Evolutionary conservation across 2,888 invertebrate species (phyloP).

Genomic region (Pterostichus madidus): DNA sequence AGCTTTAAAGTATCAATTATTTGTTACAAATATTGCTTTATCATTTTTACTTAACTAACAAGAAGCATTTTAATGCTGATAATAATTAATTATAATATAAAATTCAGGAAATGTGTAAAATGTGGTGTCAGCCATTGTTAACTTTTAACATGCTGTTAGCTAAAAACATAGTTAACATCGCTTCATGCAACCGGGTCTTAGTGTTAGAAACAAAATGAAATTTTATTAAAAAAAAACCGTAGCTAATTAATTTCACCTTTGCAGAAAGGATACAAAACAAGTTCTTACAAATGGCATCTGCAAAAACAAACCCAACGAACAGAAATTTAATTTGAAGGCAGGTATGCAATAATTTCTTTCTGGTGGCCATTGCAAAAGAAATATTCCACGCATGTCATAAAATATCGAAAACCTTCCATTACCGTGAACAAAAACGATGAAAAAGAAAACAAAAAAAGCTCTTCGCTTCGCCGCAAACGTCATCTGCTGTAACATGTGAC

Average conservation of each 20-base stretch:
- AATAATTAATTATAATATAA: too few relatives aligned
- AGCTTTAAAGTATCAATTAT: too few relatives aligned
- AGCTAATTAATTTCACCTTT: background rate
- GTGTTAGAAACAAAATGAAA: too few relatives aligned
- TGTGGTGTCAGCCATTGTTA: too few relatives aligned
- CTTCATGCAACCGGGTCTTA: too few relatives aligned
- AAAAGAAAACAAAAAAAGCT: slow-evolving; percentile 50
- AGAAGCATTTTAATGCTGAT: too few relatives aligned
- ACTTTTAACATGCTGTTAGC: too few relatives aligned
- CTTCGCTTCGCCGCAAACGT: slow-evolving; percentile 60
- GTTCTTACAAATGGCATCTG: background rate
- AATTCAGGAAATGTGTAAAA: too few relatives aligned
- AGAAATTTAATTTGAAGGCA: background rate
- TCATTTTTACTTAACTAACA: too few relatives aligned
- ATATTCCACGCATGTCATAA: slow-evolving; percentile 59
- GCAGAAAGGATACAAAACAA: background rate
- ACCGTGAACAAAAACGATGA: slow-evolving; percentile 44
- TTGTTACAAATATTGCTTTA: too few relatives aligned
- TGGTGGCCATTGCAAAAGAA: slow-evolving; percentile 16
- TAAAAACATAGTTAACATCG: too few relatives aligned
- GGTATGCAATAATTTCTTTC: slow-evolving; percentile 37
- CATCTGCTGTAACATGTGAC: slow-evolving; percentile 66
- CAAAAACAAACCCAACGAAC: slow-evolving; percentile 22
- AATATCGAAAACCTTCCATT: slow-evolving; percentile 64
- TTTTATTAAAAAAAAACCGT: too few relatives aligned